Conservation (phyloP, 2,888 invertebrate genomes). For the Tillus elongatus region DNA sequence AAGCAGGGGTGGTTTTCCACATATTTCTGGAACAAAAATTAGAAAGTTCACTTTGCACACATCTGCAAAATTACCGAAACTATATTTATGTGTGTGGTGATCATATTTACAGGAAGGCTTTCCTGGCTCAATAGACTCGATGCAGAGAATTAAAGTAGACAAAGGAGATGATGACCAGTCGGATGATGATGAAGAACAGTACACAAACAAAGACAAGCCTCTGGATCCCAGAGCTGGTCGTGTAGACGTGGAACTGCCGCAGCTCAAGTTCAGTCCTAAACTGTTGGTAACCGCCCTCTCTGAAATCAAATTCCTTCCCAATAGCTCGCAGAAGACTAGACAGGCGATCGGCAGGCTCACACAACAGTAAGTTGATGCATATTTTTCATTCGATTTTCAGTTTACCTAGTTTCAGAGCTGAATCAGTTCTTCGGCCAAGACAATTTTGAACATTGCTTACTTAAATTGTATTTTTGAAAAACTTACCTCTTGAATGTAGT, state of each 20-base stretch:
- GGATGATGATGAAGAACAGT: slow-evolving; percentile 16
- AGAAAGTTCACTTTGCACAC: too few relatives aligned
- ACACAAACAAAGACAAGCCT: slow-evolving; percentile 31
- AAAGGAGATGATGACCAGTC: slow-evolving; percentile 27
- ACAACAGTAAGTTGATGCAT: slow-evolving; percentile 41
- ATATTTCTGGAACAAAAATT: too few relatives aligned
- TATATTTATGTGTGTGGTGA: slow-evolving; percentile 1
- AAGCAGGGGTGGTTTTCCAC: too few relatives aligned
- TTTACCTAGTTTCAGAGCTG: too few relatives aligned
- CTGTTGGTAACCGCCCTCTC: slow-evolving; percentile 49
- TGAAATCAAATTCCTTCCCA: slow-evolving; percentile 42
- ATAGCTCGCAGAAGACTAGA: slow-evolving; percentile 49
- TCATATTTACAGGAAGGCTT: slow-evolving; percentile 54
- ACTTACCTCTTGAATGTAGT: too few relatives aligned
- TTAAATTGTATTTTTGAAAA: too few relatives aligned
- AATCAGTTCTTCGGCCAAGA: too few relatives aligned
- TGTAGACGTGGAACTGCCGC: slow-evolving; percentile 63
- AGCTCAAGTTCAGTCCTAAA: slow-evolving; percentile 55
- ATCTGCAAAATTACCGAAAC: too few relatives aligned
- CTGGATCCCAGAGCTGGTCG: slow-evolving; percentile 73
- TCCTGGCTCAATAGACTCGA: slow-evolving; percentile 58
- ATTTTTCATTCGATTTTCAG: too few relatives aligned
- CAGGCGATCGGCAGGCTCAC: slow-evolving; percentile 47
- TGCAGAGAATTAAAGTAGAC: slow-evolving; percentile 44
- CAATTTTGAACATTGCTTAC: too few relatives aligned